A percentile compares a stretch with the other conserved stretches of the same genome.
Evolutionary conservation across 2,797 vertebrate species (phyloP).

Genomic region (Halcyon chelicuti): DNA sequence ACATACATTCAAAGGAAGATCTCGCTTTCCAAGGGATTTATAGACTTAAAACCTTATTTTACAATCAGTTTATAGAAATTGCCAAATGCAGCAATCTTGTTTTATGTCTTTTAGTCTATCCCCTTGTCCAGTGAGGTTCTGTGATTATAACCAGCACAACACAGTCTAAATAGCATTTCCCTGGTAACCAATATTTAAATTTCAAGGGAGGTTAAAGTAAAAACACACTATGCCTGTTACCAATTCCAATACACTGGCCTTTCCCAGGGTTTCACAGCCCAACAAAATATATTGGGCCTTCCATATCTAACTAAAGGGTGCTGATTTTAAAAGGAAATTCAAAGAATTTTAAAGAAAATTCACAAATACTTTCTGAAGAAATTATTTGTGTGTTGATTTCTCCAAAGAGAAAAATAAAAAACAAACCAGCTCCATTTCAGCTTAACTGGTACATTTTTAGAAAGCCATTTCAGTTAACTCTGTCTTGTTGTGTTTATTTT

Average conservation of each 20-base stretch:
- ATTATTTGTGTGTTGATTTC: neutral
- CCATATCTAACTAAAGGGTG: rapidly evolving
- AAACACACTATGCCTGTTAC: neutral
- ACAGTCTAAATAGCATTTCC: neutral
- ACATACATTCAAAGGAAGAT: neutral
- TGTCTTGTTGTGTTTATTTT: neutral
- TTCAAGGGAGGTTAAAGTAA: neutral
- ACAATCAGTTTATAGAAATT: neutral
- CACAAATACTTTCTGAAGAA: neutral
- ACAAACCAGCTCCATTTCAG: neutral
- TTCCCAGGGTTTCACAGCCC: neutral
- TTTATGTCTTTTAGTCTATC: neutral
- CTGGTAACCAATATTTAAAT: neutral
- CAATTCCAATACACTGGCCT: neutral
- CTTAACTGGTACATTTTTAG: neutral
- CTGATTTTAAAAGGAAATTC: neutral
- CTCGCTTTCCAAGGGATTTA: neutral
- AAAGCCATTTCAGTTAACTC: constrained; percentile 8
- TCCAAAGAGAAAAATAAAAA: neutral
- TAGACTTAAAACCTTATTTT: neutral
- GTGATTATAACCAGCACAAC: neutral
- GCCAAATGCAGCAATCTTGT: neutral
- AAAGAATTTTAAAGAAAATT: neutral
- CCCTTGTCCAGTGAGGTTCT: neutral
- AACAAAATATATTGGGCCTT: neutral